phyloP scores from a whole-genome alignment of 2,113 vertebrate species.

The Hemichromis elongatus region DNA sequence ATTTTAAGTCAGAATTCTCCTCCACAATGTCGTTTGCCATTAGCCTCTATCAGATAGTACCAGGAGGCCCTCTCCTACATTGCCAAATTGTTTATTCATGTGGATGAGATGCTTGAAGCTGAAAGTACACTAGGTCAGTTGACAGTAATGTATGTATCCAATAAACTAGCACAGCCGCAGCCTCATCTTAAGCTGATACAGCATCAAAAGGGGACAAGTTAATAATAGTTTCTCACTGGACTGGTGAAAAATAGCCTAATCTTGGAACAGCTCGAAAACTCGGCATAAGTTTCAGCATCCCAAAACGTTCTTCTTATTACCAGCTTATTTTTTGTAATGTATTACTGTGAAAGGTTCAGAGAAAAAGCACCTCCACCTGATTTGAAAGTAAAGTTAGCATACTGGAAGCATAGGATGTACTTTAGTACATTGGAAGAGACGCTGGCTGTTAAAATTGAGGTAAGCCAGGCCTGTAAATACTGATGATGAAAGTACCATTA shows the following conservation, averaged over 20 bases:
- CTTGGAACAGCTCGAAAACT: not conserved
- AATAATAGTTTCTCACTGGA: conserved; percentile 6
- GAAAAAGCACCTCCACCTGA: not conserved
- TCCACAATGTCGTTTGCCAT: not conserved
- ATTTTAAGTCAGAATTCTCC: not conserved
- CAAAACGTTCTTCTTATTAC: not conserved
- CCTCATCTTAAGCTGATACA: not conserved
- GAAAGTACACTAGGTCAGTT: not conserved
- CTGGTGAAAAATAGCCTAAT: conserved; percentile 9
- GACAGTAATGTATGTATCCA: conserved; percentile 50
- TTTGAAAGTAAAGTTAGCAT: not conserved
- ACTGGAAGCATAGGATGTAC: not conserved
- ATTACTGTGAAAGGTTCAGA: not conserved
- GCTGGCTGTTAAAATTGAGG: not conserved
- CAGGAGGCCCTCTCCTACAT: not conserved
- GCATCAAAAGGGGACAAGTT: conserved; percentile 21
- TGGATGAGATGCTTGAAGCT: conserved; percentile 7
- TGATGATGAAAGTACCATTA: not conserved
- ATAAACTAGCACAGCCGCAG: conserved; percentile 23
- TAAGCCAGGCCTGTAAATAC: not conserved
- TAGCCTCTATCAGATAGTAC: not conserved
- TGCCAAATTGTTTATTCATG: conserved; percentile 7
- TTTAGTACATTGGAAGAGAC: not conserved
- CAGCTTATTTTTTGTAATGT: not conserved
- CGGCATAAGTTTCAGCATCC: not conserved